phyloP scores from a whole-genome alignment of 2,113 vertebrate genomes.

The Leptosomus discolor region DNA sequence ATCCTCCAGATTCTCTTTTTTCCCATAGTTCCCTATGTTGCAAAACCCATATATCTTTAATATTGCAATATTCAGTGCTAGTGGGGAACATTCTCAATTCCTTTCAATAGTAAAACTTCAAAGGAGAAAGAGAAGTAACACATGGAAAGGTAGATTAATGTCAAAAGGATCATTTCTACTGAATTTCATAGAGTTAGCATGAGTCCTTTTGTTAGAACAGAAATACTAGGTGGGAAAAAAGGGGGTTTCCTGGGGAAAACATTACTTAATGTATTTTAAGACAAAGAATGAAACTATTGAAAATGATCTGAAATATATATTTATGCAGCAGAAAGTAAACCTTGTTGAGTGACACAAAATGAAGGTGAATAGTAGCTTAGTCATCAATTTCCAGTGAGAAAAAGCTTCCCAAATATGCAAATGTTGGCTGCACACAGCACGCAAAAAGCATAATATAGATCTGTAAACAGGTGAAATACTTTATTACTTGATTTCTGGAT shows the following conservation, averaged over 20 bases:
- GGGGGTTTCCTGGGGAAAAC: background rate
- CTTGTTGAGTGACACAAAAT: rapidly evolving
- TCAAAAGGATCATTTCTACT: background rate
- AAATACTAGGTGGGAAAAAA: background rate
- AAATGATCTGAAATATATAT: background rate
- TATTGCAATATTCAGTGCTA: slow-evolving; percentile 31
- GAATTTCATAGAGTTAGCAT: background rate
- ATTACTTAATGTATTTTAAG: background rate
- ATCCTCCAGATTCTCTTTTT: background rate
- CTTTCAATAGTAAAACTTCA: slow-evolving; percentile 35
- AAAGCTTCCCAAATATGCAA: background rate
- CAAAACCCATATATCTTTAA: background rate
- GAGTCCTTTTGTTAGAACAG: background rate
- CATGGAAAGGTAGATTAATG: background rate
- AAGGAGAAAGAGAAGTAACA: background rate
- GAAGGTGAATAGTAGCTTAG: background rate
- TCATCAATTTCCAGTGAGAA: background rate
- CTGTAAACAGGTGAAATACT: background rate
- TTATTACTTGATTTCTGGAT: background rate
- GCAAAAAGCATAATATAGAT: background rate
- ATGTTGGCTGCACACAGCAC: background rate
- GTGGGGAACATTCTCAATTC: background rate
- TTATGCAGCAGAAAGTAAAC: background rate
- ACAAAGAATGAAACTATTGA: background rate
- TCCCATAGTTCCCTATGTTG: background rate